Conservation (phyloP, 2,888 invertebrate genomes). For the Cloeon dipterum region DNA sequence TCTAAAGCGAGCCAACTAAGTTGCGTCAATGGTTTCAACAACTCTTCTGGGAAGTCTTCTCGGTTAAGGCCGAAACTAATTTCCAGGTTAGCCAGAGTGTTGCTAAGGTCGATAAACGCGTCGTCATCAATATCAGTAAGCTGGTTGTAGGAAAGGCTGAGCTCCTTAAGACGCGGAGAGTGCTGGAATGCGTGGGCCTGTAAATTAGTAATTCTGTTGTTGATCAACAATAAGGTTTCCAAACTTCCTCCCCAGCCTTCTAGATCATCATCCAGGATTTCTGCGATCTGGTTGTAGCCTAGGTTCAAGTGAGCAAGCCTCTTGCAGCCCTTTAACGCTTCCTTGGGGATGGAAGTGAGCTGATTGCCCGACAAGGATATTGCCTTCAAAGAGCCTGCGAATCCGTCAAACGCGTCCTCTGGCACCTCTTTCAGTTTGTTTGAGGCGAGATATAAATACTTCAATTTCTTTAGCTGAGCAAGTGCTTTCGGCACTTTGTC, state of each 20-base stretch:
- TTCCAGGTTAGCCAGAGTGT: slow-evolving; percentile 57
- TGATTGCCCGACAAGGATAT: slow-evolving; percentile 63
- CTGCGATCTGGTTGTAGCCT: slow-evolving; percentile 65
- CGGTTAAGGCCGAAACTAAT: slow-evolving; percentile 66
- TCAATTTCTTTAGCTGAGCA: slow-evolving; percentile 37
- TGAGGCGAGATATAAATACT: slow-evolving; percentile 62
- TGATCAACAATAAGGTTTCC: slow-evolving; percentile 57
- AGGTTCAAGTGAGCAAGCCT: slow-evolving; percentile 67
- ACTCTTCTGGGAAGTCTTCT: slow-evolving; percentile 52
- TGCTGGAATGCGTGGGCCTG: slow-evolving; percentile 47
- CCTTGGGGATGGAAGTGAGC: slow-evolving; percentile 44
- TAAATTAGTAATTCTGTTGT: slow-evolving; percentile 52
- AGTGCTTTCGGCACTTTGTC: slow-evolving; percentile 45
- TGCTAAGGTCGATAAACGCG: slow-evolving; percentile 54
- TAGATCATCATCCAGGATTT: slow-evolving; percentile 55
- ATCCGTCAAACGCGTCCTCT: slow-evolving; percentile 33
- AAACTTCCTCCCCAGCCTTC: slow-evolving; percentile 53
- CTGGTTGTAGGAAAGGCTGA: slow-evolving; percentile 80
- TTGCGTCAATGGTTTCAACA: slow-evolving; percentile 45
- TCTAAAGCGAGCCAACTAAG: slow-evolving; percentile 68
- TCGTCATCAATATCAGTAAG: slow-evolving; percentile 58
- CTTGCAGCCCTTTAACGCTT: slow-evolving; percentile 43
- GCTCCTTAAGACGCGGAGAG: slow-evolving; percentile 54
- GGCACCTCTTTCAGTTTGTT: slow-evolving; percentile 42
- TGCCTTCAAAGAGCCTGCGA: slow-evolving; percentile 40